These are phyloP conservation scores for Elephas maximus DNA, from an alignment of 2,113 vertebrate genomes.

Conservation along the genomic window DNA sequence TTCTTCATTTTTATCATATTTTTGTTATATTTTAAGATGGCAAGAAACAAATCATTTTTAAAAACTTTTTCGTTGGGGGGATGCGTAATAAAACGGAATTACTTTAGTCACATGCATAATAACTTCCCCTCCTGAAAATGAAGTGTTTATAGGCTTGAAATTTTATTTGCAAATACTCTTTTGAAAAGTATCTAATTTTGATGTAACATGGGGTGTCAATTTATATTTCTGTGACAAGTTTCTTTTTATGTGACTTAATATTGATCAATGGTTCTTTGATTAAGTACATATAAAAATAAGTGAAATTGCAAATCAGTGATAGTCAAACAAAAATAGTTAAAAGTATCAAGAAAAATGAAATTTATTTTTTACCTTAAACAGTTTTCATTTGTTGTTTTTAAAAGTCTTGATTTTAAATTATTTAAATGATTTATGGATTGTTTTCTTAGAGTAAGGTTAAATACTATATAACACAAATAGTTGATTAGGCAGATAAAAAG, in stretches of 20 bases:
- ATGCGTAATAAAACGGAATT: background rate
- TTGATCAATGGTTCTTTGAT: background rate
- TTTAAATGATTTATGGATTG: slow-evolving; percentile 44
- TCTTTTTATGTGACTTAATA: background rate
- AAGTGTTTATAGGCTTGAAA: background rate
- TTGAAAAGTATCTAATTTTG: background rate
- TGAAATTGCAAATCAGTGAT: background rate
- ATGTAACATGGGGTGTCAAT: background rate
- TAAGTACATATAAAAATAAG: background rate
- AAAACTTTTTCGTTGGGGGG: background rate
- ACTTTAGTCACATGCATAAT: background rate
- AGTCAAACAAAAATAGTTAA: background rate
- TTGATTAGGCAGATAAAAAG: slow-evolving; percentile 11
- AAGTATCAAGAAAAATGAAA: background rate
- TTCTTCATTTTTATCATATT: background rate
- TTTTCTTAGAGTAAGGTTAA: slow-evolving; percentile 42
- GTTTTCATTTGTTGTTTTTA: slow-evolving; percentile 44
- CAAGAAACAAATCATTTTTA: background rate
- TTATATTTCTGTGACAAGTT: background rate
- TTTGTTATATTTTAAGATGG: background rate
- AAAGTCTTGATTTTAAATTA: slow-evolving; percentile 50
- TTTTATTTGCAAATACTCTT: background rate
- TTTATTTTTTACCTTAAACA: background rate
- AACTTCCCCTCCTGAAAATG: background rate
- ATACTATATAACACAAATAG: background rate